Conservation (phyloP, 1,140 invertebrate genomes). For the Drosophila sucinea region DNA sequence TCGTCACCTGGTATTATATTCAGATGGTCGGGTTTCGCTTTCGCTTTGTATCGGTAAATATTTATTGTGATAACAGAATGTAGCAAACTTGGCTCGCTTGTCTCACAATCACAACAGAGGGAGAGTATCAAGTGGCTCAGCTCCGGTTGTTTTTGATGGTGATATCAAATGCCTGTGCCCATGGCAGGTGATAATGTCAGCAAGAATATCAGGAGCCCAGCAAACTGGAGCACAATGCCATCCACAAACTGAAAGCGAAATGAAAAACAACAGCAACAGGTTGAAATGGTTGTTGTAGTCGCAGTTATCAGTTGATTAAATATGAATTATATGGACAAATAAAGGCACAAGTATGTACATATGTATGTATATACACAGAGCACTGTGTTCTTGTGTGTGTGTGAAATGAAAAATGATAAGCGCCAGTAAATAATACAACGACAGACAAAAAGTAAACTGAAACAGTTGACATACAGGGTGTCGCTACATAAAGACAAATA, state of each 20-base stretch:
- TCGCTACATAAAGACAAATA: background rate
- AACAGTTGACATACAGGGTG: slow-evolving; percentile 57
- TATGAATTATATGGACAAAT: slow-evolving; percentile 76
- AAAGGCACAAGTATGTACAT: slow-evolving; percentile 32
- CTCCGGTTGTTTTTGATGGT: background rate
- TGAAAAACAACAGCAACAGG: slow-evolving; percentile 47
- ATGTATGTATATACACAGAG: slow-evolving; percentile 9
- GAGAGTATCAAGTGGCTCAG: slow-evolving; percentile 41
- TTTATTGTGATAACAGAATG: slow-evolving; percentile 44
- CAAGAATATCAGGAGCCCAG: slow-evolving; percentile 68
- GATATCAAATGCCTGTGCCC: slow-evolving; percentile 41
- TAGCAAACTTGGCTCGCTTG: background rate
- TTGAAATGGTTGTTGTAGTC: slow-evolving; percentile 38
- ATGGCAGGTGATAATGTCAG: slow-evolving; percentile 72
- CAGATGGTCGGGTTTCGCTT: background rate
- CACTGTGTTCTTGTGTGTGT: slow-evolving; percentile 2
- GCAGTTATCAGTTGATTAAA: slow-evolving; percentile 79
- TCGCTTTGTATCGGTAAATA: slow-evolving; percentile 31
- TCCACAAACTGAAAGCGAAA: slow-evolving; percentile 19
- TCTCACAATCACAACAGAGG: slow-evolving; percentile 25
- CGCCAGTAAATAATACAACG: slow-evolving; percentile 45
- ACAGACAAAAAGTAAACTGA: slow-evolving; percentile 25
- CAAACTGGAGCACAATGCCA: slow-evolving; percentile 58
- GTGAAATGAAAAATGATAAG: slow-evolving; percentile 65
- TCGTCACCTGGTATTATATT: background rate